Percentiles rank a stretch among this genome's conserved stretches.
phyloP scores from a whole-genome alignment of 2,797 vertebrate species.

The Rhynchonycteris naso region DNA sequence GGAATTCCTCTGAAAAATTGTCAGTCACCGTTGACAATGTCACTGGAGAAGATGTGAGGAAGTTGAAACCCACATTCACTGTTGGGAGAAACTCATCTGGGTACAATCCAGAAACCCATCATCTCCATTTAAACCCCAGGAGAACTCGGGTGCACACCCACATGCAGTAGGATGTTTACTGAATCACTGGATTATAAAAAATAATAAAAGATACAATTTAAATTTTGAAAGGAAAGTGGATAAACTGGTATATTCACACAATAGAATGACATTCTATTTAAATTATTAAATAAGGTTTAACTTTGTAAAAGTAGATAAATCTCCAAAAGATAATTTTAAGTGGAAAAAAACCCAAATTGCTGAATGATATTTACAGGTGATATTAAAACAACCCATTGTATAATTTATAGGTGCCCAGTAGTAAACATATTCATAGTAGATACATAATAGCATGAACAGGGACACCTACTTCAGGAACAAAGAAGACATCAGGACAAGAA shows the following conservation, averaged over 20 bases:
- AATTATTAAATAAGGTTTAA: not conserved
- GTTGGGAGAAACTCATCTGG: not conserved
- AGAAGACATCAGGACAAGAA: not conserved
- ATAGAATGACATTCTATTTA: not conserved
- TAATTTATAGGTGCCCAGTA: not conserved
- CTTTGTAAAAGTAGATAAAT: not conserved
- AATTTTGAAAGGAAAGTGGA: not conserved
- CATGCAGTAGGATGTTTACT: not conserved
- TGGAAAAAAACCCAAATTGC: not conserved
- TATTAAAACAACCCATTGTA: not conserved
- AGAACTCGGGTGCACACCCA: not conserved
- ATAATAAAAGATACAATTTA: not conserved
- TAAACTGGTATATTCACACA: not conserved
- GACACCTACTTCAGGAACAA: not conserved
- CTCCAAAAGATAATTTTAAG: not conserved
- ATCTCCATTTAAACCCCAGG: not conserved
- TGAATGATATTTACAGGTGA: not conserved
- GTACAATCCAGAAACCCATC: not conserved
- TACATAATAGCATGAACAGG: not conserved
- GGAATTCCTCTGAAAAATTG: constrained; percentile 8
- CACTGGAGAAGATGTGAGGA: not conserved
- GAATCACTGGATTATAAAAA: not conserved
- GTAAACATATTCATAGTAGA: not conserved
- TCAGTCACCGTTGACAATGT: not conserved
- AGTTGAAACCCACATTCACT: not conserved